Evolutionary conservation across 2,113 vertebrate species (phyloP).

Genomic region (Bettongia penicillata): DNA sequence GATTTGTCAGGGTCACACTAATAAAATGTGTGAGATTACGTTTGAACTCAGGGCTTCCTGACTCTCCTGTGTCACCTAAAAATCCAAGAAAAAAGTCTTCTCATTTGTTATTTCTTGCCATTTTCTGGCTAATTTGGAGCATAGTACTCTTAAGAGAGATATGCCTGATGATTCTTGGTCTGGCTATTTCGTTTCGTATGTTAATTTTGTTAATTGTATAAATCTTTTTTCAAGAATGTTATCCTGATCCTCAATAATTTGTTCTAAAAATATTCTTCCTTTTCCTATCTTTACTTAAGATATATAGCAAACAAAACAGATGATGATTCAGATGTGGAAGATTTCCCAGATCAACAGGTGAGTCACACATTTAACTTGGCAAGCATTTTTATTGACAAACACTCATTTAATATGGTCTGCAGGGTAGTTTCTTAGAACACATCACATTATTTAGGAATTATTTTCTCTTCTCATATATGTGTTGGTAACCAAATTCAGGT

Average conservation of each 20-base stretch:
- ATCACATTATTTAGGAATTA: neutral
- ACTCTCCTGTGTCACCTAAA: neutral
- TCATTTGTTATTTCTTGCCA: neutral
- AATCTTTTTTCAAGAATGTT: neutral
- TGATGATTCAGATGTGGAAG: slow-evolving; percentile 86
- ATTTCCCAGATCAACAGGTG: slow-evolving; percentile 86
- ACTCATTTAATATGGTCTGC: neutral
- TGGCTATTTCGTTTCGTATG: neutral
- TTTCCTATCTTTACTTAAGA: slow-evolving; percentile 71
- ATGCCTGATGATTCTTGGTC: neutral
- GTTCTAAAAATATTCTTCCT: neutral
- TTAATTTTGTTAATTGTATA: neutral
- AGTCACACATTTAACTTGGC: slow-evolving; percentile 45
- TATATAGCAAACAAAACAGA: slow-evolving; percentile 84
- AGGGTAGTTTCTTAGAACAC: neutral
- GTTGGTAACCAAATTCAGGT: neutral
- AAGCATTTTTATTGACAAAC: neutral
- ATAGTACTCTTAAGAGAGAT: neutral
- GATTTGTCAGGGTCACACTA: neutral
- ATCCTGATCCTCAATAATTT: neutral
- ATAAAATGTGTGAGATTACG: neutral
- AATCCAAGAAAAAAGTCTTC: neutral
- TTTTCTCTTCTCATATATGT: neutral
- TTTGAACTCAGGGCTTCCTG: neutral
- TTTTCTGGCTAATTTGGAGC: neutral